These are phyloP conservation scores for Furnarius figulus DNA, from an alignment of 2,113 vertebrate genomes.

Conservation along the genomic window DNA sequence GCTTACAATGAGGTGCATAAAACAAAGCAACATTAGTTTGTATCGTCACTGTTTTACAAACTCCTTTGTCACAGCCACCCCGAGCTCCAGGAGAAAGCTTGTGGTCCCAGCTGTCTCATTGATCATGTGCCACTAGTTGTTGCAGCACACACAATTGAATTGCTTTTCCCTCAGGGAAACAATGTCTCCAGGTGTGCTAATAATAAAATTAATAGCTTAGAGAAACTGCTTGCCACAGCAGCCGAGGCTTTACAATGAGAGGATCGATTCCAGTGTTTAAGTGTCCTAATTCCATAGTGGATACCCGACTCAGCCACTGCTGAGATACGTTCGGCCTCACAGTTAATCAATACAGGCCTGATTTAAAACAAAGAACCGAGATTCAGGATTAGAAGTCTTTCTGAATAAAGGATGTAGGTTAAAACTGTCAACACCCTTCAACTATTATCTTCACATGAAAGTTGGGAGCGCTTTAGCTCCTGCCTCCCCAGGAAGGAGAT, in stretches of 20 bases:
- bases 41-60: conserved; percentile 13
- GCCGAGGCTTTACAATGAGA: conserved; percentile 56
- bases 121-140: conserved; percentile 72
- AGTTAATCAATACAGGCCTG: conserved; percentile 77
- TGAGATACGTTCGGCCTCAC: conserved; percentile 66
- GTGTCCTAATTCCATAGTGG: conserved; percentile 79
- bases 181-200: conserved; percentile 84
- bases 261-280: conserved; percentile 83
- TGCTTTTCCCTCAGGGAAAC: conserved; percentile 80
- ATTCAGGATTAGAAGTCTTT: conserved; percentile 72
- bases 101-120: conserved; percentile 67
- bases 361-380: conserved; percentile 79
- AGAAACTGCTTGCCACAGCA: conserved; percentile 84
- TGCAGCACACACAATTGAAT: conserved; percentile 77
- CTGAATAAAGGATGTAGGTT: conserved; percentile 73
- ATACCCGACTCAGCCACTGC: conserved; percentile 69
- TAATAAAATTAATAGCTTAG: conserved; percentile 88
- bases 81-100: background rate
- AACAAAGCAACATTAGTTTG: conserved; percentile 6
- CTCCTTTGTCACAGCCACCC: conserved; percentile 28
- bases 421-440: conserved; percentile 67
- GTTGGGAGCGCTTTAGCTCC: background rate
- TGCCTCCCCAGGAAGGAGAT: background rate
- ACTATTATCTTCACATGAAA: conserved; percentile 5
- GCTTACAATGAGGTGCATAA: conserved; percentile 11